Percentiles rank a stretch among this genome's conserved stretches.
Conservation (phyloP, 2,888 invertebrate species). For the Lycia hirtaria region DNA sequence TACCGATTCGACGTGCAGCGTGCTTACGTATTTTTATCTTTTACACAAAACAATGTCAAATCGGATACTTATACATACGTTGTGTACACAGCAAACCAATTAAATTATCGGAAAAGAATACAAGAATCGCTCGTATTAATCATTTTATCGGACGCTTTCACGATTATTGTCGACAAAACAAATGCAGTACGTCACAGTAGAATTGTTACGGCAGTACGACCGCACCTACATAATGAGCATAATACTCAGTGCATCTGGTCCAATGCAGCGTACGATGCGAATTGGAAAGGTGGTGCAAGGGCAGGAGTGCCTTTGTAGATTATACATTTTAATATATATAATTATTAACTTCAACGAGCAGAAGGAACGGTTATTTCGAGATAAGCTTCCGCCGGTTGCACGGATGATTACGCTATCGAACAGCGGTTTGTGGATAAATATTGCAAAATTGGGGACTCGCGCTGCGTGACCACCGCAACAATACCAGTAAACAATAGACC, state of each 20-base stretch:
- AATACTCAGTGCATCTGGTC: background rate
- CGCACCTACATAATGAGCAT: background rate
- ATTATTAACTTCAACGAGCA: constrained; percentile 48
- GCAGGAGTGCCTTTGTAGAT: constrained; percentile 39
- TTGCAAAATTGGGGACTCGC: constrained; percentile 55
- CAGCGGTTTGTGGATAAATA: constrained; percentile 59
- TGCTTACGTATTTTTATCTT: constrained; percentile 38
- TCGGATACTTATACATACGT: constrained; percentile 30
- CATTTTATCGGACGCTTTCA: constrained; percentile 47
- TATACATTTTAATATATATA: constrained; percentile 44
- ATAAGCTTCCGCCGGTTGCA: constrained; percentile 59
- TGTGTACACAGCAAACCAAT: constrained; percentile 41
- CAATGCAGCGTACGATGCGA: constrained; percentile 36
- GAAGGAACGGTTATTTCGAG: constrained; percentile 52
- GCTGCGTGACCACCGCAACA: constrained; percentile 53
- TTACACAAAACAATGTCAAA: constrained; percentile 29
- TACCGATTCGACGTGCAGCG: constrained; percentile 23
- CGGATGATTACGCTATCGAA: constrained; percentile 66
- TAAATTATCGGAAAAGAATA: constrained; percentile 39
- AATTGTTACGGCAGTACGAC: constrained; percentile 33
- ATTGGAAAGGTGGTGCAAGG: constrained; percentile 49
- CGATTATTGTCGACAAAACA: constrained; percentile 42
- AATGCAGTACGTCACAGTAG: constrained; percentile 39
- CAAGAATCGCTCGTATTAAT: constrained; percentile 53
- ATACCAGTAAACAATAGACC: constrained; percentile 60